These are phyloP conservation scores for Drosophila quinaria DNA, from an alignment of 2,888 invertebrate genomes.

Conservation along the genomic window DNA sequence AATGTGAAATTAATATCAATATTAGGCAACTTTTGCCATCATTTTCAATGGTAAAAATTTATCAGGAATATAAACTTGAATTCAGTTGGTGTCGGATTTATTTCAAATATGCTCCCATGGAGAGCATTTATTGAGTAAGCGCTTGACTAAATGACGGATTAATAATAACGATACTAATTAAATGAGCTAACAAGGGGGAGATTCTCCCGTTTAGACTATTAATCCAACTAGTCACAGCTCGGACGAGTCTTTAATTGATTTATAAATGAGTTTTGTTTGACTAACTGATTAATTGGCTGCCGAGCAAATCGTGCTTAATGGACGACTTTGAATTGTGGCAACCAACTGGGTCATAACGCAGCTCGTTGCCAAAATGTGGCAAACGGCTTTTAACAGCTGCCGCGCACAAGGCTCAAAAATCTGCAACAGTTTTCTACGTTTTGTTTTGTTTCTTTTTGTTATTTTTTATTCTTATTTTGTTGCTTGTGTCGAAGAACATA, in stretches of 20 bases:
- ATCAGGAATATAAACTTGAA: not conserved
- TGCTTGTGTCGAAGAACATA: slow-evolving; percentile 45
- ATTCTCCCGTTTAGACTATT: not conserved
- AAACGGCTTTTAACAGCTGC: slow-evolving; percentile 37
- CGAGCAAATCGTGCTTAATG: not conserved
- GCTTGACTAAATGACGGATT: slow-evolving; percentile 3
- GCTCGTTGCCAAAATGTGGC: slow-evolving; percentile 62
- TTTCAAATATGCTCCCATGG: not conserved
- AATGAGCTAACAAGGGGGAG: not conserved
- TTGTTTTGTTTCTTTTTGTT: slow-evolving; percentile 3
- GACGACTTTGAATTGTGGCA: slow-evolving; percentile 5
- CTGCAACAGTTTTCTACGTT: slow-evolving; percentile 43
- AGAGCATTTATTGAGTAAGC: not conserved
- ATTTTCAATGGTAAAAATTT: too few species aligned
- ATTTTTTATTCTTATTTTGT: slow-evolving; percentile 5
- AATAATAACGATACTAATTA: slow-evolving; percentile 14
- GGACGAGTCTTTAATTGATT: slow-evolving; percentile 26
- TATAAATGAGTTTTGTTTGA: slow-evolving; percentile 29
- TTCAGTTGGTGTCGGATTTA: not conserved
- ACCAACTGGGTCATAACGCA: slow-evolving; percentile 34
- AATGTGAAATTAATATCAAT: too few species aligned
- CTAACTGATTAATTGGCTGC: slow-evolving; percentile 33
- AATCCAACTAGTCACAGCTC: slow-evolving; percentile 4
- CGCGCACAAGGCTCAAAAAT: slow-evolving; percentile 25
- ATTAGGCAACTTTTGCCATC: too few species aligned